Base-by-base conservation (phyloP, 2,113 vertebrate species). In the Redunca redunca region DNA sequence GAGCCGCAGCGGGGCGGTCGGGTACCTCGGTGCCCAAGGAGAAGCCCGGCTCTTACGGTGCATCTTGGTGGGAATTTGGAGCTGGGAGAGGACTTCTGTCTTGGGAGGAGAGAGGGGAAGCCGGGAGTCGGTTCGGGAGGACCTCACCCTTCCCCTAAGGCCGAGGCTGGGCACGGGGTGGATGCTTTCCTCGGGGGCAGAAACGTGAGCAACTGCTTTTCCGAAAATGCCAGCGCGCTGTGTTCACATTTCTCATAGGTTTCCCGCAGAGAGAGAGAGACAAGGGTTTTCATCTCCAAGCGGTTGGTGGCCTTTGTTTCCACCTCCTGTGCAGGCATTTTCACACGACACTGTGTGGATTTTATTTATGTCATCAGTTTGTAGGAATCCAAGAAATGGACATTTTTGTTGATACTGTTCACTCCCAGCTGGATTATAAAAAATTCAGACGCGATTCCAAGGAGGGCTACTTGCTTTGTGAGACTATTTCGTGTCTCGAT, bases 331-430 rank as follows among this genome's bases (percentile, higher is more conserved):
- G 64, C 53, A 17, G 50, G 15, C 67, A 36, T 94, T 43, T 50
- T 48, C 78, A 33, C 94, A 12, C 82, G 57, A 52, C 80, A 58
- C 78, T 0, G n/a, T 9, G 53, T 81, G 90, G 26, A 21, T 88
- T 94, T 90, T 60, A 40, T 40, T 57, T 12, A 30, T 50, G 58
- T 2, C 91, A 57, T 67, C 17, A 10, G 26, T 89, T 86, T 91
- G 60, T 67, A 94, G 96, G 60, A 67, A 82, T 81, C 58, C 84
- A 83, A 96, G 89, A 71, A 89, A 33, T 16, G 2, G 26, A 71
- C 43, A 9, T 74, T 67, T 96, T 81, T 94, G 95, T 93, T 48
- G 26, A 25, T 60, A 10, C n/a, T 46, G 9, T 81, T 91, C 52
- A 6, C 48, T 88, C 50, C 46, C 94, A 91, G 48, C 82, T n/a